phyloP scores from a whole-genome alignment of 1,140 invertebrate genomes.

The Drosophila mauritiana region DNA sequence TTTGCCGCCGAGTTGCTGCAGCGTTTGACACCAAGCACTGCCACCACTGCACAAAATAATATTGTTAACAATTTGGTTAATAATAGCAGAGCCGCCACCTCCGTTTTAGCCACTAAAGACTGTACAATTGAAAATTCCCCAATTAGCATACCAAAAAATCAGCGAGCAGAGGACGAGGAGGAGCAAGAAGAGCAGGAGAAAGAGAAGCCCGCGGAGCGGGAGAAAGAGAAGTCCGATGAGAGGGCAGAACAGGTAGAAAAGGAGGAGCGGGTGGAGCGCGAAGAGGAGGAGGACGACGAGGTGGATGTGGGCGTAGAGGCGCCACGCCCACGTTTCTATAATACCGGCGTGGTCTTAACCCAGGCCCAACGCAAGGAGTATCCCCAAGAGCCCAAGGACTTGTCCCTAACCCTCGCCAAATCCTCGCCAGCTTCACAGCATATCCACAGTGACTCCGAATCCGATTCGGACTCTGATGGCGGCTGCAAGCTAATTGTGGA shows the following conservation, averaged over 20 bases:
- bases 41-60: constrained; percentile 13
- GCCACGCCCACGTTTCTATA: constrained; percentile 88
- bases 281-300: constrained; percentile 45
- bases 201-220: constrained; percentile 3
- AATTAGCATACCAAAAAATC: constrained; percentile 67
- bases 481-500: constrained; percentile 84
- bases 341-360: constrained; percentile 88
- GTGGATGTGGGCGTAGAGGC: constrained; percentile 61
- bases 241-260: background rate
- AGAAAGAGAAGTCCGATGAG: background rate
- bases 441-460: constrained; percentile 14
- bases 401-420: background rate
- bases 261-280: background rate
- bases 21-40: constrained; percentile 55
- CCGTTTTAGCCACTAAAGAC: constrained; percentile 69
- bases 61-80: constrained; percentile 37
- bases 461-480: constrained; percentile 68
- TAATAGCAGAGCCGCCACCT: constrained; percentile 27
- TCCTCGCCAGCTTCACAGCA: constrained; percentile 17
- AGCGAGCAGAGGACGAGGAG: constrained; percentile 34
- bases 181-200: constrained; percentile 17
- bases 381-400: constrained; percentile 72
- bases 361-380: constrained; percentile 92
- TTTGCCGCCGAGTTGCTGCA: constrained; percentile 60
- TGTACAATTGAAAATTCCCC: constrained; percentile 48